These are phyloP conservation scores for Formica exsecta DNA, from an alignment of 1,140 invertebrate genomes.

Conservation along the genomic window DNA sequence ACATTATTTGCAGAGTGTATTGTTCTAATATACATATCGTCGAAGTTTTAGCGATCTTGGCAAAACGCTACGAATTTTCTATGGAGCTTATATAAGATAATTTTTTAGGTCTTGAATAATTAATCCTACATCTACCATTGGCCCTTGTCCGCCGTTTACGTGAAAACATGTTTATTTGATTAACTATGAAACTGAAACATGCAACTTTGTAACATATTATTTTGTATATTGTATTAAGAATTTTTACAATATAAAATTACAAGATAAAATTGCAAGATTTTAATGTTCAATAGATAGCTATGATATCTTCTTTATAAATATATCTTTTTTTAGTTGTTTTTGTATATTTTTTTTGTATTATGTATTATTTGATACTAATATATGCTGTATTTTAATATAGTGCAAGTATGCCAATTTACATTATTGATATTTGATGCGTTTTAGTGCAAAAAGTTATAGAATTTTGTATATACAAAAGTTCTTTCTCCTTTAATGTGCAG, in stretches of 20 bases:
- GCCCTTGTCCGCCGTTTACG: background rate
- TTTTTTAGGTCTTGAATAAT: constrained; percentile 25
- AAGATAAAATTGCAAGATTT: background rate
- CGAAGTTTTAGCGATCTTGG: constrained; percentile 13
- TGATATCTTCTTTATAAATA: background rate
- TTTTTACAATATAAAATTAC: background rate
- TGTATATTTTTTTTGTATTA: background rate
- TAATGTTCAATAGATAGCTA: background rate
- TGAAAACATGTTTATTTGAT: background rate
- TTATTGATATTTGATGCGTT: background rate
- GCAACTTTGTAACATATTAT: background rate
- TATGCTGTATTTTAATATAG: too few species aligned
- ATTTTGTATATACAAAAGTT: background rate
- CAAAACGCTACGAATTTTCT: constrained; percentile 6
- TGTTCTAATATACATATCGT: constrained; percentile 6
- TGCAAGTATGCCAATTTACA: background rate
- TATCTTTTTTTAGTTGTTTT: background rate
- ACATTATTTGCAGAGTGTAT: constrained; percentile 23
- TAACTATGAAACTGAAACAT: background rate
- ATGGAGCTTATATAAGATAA: constrained; percentile 7
- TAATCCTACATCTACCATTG: background rate
- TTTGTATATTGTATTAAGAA: background rate
- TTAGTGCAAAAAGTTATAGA: background rate
- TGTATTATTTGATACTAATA: too few species aligned
- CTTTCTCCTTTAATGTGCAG: background rate